These are phyloP conservation scores for Trididemnum clinides DNA, from an alignment of 23 tunicate species.

Conservation along the genomic window DNA sequence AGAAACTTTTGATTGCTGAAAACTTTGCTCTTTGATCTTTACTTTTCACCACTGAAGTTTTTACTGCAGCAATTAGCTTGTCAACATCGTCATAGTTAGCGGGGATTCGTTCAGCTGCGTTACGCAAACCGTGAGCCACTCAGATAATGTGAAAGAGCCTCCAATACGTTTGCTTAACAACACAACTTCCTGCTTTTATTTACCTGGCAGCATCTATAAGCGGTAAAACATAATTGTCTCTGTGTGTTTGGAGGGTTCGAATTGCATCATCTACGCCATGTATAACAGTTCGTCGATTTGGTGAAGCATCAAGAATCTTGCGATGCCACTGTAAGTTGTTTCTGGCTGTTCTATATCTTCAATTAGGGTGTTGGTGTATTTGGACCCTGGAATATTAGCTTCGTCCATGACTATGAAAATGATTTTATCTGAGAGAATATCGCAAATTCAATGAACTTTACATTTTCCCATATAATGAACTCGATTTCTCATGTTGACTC, in stretches of 20 bases:
- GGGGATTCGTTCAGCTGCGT: constrained; percentile 28
- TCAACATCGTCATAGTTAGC: constrained; percentile 22
- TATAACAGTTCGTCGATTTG: constrained; percentile 16
- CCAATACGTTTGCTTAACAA: constrained; percentile 24
- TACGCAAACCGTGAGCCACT: constrained; percentile 34
- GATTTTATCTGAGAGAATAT: constrained; percentile 31
- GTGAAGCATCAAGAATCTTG: constrained; percentile 13
- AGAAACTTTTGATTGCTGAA: constrained; percentile 28
- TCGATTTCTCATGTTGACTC: constrained; percentile 38
- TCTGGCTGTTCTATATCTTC: constrained; percentile 39
- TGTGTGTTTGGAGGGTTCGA: constrained; percentile 5
- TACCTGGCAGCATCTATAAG: constrained; percentile 42
- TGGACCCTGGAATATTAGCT: constrained; percentile 32
- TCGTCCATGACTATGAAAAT: constrained; percentile 32
- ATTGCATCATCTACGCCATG: constrained; percentile 37
- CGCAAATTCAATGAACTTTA: constrained; percentile 32
- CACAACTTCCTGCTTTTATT: constrained; percentile 29
- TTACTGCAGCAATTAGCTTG: constrained; percentile 34
- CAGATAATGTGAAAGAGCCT: constrained; percentile 42
- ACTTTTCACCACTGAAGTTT: constrained; percentile 37
- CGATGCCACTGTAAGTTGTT: constrained; percentile 25
- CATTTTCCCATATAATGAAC: constrained; percentile 30
- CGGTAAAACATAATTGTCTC: constrained; percentile 13
- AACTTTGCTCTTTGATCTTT: constrained; percentile 34
- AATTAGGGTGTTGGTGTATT: constrained; percentile 32